A percentile compares a stretch with the other conserved stretches of the same genome.
phyloP scores from a whole-genome alignment of 2,888 invertebrate genomes.

The Abrostola tripartita region DNA sequence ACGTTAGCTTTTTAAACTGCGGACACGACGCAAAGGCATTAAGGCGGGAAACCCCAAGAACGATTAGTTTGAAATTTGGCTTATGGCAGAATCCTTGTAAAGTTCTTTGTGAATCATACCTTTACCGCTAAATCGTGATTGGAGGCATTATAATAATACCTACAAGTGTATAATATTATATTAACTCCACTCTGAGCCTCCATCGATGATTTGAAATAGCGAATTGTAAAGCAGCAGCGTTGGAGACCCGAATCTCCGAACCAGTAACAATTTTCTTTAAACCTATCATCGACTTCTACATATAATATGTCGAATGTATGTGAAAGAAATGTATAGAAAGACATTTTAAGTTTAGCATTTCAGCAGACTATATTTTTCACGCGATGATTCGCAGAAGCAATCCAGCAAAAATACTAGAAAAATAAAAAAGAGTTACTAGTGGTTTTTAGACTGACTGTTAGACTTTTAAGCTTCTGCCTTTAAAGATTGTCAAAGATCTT shows the following conservation, averaged over 20 bases:
- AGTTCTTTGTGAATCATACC: not conserved
- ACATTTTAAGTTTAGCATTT: too few species aligned
- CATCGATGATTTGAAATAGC: not conserved
- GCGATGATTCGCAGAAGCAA: too few species aligned
- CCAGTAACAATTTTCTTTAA: not conserved
- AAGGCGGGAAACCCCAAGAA: constrained; percentile 17
- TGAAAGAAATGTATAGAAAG: too few species aligned
- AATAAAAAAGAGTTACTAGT: too few species aligned
- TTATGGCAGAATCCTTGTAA: not conserved
- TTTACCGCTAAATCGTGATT: not conserved
- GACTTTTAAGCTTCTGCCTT: too few species aligned
- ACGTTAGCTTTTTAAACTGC: not conserved
- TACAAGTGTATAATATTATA: too few species aligned
- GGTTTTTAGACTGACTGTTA: too few species aligned
- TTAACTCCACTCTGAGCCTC: too few species aligned
- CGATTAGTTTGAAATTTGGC: not conserved
- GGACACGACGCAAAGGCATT: not conserved
- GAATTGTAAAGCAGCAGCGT: constrained; percentile 3
- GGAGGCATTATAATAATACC: not conserved
- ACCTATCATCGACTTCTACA: not conserved
- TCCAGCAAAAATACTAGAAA: too few species aligned
- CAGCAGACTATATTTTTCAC: too few species aligned
- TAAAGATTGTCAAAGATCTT: too few species aligned
- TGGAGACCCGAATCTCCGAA: constrained; percentile 14
- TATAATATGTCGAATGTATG: not conserved